Evolutionary conservation across 2,888 invertebrate genomes (phyloP).

Genomic region (Caenorhabditis imperialis): DNA sequence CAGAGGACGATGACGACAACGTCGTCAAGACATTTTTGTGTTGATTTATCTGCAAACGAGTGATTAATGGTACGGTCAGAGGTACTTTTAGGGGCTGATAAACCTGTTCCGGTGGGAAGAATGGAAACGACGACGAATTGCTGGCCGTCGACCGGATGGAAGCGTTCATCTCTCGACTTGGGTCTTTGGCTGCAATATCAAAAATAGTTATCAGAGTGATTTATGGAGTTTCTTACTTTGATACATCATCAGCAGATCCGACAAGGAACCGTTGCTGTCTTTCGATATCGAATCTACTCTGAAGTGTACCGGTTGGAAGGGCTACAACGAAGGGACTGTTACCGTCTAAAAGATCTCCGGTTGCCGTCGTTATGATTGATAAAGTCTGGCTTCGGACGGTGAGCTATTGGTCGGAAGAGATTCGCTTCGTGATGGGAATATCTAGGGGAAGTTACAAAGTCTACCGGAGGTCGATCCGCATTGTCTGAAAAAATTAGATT

Average conservation of each 20-base stretch:
- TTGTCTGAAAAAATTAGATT: too few species aligned
- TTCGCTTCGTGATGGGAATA: constrained; percentile 39
- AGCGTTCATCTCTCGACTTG: constrained; percentile 50
- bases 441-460: constrained; percentile 50
- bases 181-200: constrained; percentile 43
- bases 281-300: constrained; percentile 49
- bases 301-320: constrained; percentile 2
- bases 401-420: constrained; percentile 44
- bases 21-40: constrained; percentile 44
- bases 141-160: constrained; percentile 52
- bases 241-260: constrained; percentile 54
- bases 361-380: constrained; percentile 49
- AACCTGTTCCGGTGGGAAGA: constrained; percentile 52
- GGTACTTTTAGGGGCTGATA: constrained; percentile 27
- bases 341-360: constrained; percentile 43
- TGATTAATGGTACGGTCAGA: constrained; percentile 28
- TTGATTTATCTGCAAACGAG: constrained; percentile 42
- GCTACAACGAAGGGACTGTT: not conserved
- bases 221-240: constrained; percentile 40
- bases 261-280: constrained; percentile 48
- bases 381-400: constrained; percentile 46
- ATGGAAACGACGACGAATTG: constrained; percentile 50
- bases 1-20: constrained; percentile 58
- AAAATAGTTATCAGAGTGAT: not conserved
- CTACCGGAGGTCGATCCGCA: constrained; percentile 48